A percentile compares a stretch with the other conserved stretches of the same genome.
Conservation (phyloP, 2,113 vertebrate genomes). For the Vidua macroura region DNA sequence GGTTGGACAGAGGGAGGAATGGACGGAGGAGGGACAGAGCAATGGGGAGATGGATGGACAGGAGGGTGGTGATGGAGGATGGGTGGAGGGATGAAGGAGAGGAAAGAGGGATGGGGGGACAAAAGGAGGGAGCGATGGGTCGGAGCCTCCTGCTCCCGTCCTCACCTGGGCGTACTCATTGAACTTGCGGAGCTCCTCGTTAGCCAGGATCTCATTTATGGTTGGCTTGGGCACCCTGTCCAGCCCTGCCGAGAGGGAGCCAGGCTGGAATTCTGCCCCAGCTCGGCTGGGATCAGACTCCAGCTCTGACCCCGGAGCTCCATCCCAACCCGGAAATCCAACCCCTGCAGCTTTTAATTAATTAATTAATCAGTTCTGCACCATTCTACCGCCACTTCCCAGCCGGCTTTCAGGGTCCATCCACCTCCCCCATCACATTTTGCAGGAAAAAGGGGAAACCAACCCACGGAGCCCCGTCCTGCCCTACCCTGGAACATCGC, state of each 20-base stretch:
- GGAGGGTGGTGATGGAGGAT: background rate
- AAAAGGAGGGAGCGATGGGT: background rate
- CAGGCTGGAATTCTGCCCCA: background rate
- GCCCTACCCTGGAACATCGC: slow-evolving; percentile 76
- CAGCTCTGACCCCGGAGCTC: rapidly evolving
- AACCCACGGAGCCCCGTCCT: rapidly evolving
- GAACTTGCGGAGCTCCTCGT: slow-evolving; percentile 60
- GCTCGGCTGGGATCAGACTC: rapidly evolving
- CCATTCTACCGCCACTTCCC: background rate
- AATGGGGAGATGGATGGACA: background rate
- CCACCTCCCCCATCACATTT: rapidly evolving
- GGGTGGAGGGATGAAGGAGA: background rate
- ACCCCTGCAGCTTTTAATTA: rapidly evolving
- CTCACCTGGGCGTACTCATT: slow-evolving; percentile 81
- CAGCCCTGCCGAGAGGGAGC: slow-evolving; percentile 2
- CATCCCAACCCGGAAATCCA: background rate
- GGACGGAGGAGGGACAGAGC: background rate
- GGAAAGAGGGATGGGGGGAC: too few relatives aligned
- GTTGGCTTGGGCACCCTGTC: background rate
- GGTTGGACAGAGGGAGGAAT: background rate
- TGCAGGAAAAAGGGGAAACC: background rate
- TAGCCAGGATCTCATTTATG: slow-evolving; percentile 73
- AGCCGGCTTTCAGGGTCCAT: rapidly evolving
- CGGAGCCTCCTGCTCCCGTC: background rate
- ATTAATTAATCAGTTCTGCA: background rate